Percentiles rank a stretch among this genome's conserved stretches.
These are phyloP conservation scores for Oceanodroma leucorhoa DNA, from an alignment of 2,797 vertebrate species.

Conservation along the genomic window DNA sequence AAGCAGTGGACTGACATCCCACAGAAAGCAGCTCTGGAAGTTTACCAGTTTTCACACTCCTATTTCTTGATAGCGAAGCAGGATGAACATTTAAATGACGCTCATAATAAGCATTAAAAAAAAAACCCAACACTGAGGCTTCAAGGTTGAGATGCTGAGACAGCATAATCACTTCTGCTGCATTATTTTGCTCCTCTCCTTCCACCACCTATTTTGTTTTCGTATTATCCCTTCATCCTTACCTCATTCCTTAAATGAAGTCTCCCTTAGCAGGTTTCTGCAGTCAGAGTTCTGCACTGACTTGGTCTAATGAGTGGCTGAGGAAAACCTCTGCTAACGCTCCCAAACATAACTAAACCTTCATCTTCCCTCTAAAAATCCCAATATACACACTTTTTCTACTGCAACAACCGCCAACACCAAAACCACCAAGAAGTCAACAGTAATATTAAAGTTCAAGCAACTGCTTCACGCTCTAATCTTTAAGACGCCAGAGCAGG, in stretches of 20 bases:
- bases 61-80: not conserved
- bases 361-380: not conserved
- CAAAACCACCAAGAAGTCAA: not conserved
- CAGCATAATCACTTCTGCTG: not conserved
- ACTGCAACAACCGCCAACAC: not conserved
- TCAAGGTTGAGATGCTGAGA: not conserved
- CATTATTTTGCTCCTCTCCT: not conserved
- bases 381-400: not conserved
- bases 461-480: not conserved
- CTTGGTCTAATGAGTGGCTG: not conserved
- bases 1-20: not conserved
- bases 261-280: not conserved
- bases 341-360: not conserved
- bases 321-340: not conserved
- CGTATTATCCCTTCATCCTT: not conserved
- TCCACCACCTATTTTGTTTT: not conserved
- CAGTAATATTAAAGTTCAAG: not conserved
- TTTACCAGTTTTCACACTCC: not conserved
- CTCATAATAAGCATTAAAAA: not conserved
- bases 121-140: not conserved
- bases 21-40: not conserved
- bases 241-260: not conserved
- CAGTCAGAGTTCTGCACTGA: not conserved
- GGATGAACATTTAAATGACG: not conserved
- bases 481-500: not conserved